phyloP scores from a whole-genome alignment of 2,888 invertebrate genomes.

The Melanotus villosus region DNA sequence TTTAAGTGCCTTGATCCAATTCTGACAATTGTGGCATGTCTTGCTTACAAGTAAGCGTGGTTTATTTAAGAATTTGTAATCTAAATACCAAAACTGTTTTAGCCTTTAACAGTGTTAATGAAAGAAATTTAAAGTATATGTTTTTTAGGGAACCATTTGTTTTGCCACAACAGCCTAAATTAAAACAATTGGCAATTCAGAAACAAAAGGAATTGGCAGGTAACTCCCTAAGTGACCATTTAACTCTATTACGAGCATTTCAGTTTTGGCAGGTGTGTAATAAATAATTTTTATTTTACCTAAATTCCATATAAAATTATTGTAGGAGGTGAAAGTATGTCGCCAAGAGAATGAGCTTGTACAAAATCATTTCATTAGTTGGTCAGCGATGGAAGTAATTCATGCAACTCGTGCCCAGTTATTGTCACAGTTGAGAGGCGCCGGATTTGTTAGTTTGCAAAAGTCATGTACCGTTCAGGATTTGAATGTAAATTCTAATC shows the following conservation, averaged over 20 bases:
- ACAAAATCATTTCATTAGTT: conserved; percentile 81
- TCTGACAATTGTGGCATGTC: conserved; percentile 88
- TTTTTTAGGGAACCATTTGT: conserved; percentile 80
- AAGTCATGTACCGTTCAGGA: conserved; percentile 80
- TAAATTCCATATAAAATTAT: too few species aligned
- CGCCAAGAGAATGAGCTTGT: conserved; percentile 81
- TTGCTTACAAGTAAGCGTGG: conserved; percentile 77
- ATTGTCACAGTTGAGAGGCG: conserved; percentile 82
- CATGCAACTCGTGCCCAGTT: conserved; percentile 87
- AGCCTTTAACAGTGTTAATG: too few species aligned
- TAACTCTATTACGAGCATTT: conserved; percentile 87
- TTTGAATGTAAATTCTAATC: conserved; percentile 86
- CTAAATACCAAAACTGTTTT: not conserved
- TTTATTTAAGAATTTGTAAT: not conserved
- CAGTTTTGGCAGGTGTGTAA: conserved; percentile 72
- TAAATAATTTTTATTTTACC: not conserved
- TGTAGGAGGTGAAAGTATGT: conserved; percentile 71
- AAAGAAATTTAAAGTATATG: too few species aligned
- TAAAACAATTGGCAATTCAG: conserved; percentile 75
- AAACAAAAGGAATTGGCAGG: conserved; percentile 80
- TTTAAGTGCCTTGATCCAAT: conserved; percentile 95
- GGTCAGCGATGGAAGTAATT: conserved; percentile 92
- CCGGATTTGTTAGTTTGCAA: conserved; percentile 79
- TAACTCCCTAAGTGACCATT: conserved; percentile 90
- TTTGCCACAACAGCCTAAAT: conserved; percentile 78